phyloP scores from a whole-genome alignment of 1,140 invertebrate species.

The Drosophila aff. region DNA sequence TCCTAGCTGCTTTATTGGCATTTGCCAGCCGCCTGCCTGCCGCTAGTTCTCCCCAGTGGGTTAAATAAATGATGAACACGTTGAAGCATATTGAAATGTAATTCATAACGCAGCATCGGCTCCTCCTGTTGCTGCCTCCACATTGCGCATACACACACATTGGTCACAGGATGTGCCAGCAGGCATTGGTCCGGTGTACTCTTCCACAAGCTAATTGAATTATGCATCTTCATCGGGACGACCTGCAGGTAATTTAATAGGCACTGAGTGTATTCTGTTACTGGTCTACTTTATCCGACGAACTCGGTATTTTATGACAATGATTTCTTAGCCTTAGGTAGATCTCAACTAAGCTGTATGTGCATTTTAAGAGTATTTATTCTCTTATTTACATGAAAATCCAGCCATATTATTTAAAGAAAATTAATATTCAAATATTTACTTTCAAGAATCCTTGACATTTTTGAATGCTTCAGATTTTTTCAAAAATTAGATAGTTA shows the following conservation, averaged over 20 bases:
- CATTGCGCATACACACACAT: slow-evolving; percentile 49
- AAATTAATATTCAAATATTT: too few relatives aligned
- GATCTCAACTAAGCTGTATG: background rate
- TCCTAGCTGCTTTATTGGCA: slow-evolving; percentile 51
- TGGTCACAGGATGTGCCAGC: slow-evolving; percentile 39
- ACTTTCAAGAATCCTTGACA: too few relatives aligned
- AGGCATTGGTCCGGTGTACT: slow-evolving; percentile 6
- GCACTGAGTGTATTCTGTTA: slow-evolving; percentile 1
- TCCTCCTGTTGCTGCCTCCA: background rate
- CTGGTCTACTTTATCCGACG: background rate
- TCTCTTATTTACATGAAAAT: background rate
- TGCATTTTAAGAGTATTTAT: background rate
- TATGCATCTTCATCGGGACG: slow-evolving; percentile 46
- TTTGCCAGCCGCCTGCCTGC: slow-evolving; percentile 8
- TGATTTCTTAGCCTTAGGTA: background rate
- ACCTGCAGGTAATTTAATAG: slow-evolving; percentile 49
- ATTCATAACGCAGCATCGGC: slow-evolving; percentile 69
- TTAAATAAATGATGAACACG: slow-evolving; percentile 80
- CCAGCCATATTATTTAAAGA: too few relatives aligned
- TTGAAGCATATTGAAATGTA: slow-evolving; percentile 82
- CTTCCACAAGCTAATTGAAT: slow-evolving; percentile 52
- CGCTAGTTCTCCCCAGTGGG: slow-evolving; percentile 25
- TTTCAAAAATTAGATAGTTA: too few relatives aligned
- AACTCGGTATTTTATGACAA: background rate
- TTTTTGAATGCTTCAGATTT: too few relatives aligned